Percentiles rank a stretch among this genome's conserved stretches.
phyloP scores from a whole-genome alignment of 2,888 invertebrate genomes.

The Nomada ferruginata region DNA sequence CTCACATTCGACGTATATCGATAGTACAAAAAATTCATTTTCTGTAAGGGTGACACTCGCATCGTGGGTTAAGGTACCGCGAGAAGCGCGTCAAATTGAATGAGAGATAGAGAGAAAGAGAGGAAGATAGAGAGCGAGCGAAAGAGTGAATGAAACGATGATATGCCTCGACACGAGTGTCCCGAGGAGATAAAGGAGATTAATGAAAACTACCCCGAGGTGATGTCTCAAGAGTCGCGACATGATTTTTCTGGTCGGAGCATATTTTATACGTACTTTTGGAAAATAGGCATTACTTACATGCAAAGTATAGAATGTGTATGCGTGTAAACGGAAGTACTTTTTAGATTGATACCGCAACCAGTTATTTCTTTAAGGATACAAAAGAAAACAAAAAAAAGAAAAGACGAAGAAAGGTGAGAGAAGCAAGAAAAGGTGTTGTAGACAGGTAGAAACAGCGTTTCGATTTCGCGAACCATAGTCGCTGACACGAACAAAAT shows the following conservation, averaged over 20 bases:
- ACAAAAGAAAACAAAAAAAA: not conserved
- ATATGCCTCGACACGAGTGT: conserved; percentile 15
- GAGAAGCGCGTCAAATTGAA: not conserved
- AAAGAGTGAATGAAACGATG: not conserved
- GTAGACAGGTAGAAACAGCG: conserved; percentile 1
- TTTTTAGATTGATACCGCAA: conserved; percentile 61
- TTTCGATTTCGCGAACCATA: conserved; percentile 12
- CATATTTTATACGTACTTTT: conserved; percentile 76
- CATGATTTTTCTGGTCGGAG: conserved; percentile 39
- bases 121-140: not conserved
- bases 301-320: conserved; percentile 97
- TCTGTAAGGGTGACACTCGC: conserved; percentile 17
- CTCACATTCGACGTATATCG: conserved; percentile 20
- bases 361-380: conserved; percentile 51
- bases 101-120: not conserved
- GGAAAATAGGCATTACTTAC: conserved; percentile 95
- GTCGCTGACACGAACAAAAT: conserved; percentile 16
- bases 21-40: conserved; percentile 53
- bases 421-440: not conserved
- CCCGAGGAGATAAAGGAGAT: conserved; percentile 3
- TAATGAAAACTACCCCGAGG: conserved; percentile 17
- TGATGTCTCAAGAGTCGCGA: conserved; percentile 25
- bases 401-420: not conserved
- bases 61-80: conserved; percentile 21
- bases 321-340: conserved; percentile 68